phyloP scores from a whole-genome alignment of 1,140 invertebrate genomes.

The Samia ricini region DNA sequence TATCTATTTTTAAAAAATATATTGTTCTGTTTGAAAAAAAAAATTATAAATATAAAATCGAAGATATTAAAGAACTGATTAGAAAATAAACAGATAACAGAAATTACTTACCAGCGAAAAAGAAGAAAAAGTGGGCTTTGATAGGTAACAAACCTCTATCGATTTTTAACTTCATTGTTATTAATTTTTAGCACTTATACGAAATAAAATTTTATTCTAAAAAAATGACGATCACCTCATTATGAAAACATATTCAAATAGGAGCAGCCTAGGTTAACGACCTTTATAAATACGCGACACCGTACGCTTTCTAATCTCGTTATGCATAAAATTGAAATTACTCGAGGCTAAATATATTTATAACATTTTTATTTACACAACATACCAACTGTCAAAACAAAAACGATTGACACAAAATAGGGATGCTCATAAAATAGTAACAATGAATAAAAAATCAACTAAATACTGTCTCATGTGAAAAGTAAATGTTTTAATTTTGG shows the following conservation, averaged over 20 bases:
- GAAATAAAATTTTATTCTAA: background rate
- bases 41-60: no score
- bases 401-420: no score
- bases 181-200: no score
- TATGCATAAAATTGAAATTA: conserved; percentile 7
- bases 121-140: conserved; percentile 90
- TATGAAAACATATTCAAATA: background rate
- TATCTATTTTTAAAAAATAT: no score
- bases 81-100: background rate
- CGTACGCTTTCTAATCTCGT: background rate
- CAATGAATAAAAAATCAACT: no score
- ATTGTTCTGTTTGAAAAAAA: no score
- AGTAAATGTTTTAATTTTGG: no score
- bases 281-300: background rate
- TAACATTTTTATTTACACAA: background rate
- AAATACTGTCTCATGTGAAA: no score
- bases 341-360: background rate
- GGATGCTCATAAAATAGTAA: no score
- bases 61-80: background rate
- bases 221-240: background rate
- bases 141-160: conserved; percentile 83
- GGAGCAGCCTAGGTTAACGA: background rate
- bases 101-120: conserved; percentile 84
- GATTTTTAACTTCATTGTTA: conserved; percentile 79
- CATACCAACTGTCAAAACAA: background rate